These are phyloP conservation scores for Caenorhabditis elegans DNA, from an alignment of 1,140 invertebrate species.

Conservation along the genomic window WBcel235 BX284605.5:6362501-6363000, in stretches of 20 bases:
- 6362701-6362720: neutral
- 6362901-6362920: conserved; percentile 21
- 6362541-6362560: conserved; percentile 14
- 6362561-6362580: conserved; percentile 28
- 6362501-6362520: neutral
- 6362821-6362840: neutral
- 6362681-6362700: conserved; percentile 1
- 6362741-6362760: conserved; percentile 25
- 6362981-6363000: conserved; percentile 20
- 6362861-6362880: neutral
- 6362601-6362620: neutral
- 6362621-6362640: conserved; percentile 26
- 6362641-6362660: neutral
- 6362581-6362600: neutral
- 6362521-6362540: neutral
- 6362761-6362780: neutral
- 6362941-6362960: neutral
- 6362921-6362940: neutral
- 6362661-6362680: conserved; percentile 14
- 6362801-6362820: neutral
- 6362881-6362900: conserved; percentile 30
- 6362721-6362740: neutral
- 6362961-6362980: neutral
- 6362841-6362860: neutral
- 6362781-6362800: neutral